Evolutionary conservation across 37 sponge, comb jelly and placozoan species (phyloP).

Genomic region (Mnemiopsis leidyi): DNA sequence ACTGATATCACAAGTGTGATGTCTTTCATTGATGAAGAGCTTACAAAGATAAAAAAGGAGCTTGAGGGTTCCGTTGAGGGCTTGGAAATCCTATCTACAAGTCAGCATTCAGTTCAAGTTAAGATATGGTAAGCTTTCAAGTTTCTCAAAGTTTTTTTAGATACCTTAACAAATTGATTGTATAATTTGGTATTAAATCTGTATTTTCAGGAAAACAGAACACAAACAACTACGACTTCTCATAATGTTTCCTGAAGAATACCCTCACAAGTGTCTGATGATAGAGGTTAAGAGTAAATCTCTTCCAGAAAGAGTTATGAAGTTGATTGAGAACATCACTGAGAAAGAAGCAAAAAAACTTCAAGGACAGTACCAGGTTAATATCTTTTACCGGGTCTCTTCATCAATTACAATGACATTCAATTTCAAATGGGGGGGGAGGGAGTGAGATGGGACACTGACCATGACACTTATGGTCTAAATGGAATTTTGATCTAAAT

Average conservation of each 20-base stretch:
- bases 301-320: slow-evolving; percentile 72
- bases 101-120: slow-evolving; percentile 70
- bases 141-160: too few relatives aligned
- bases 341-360: slow-evolving; percentile 73
- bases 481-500: too few relatives aligned
- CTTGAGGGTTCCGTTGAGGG: slow-evolving; percentile 63
- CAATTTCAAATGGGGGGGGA: too few relatives aligned
- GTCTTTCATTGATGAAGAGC: slow-evolving; percentile 67
- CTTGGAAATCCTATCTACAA: slow-evolving; percentile 68
- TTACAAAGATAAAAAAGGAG: slow-evolving; percentile 5
- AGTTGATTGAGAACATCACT: slow-evolving; percentile 71
- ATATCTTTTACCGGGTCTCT: too few relatives aligned
- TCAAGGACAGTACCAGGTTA: slow-evolving; percentile 73
- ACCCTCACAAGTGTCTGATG: slow-evolving; percentile 70
- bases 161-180: too few relatives aligned
- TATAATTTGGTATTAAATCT: too few relatives aligned
- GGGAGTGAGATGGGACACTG: too few relatives aligned
- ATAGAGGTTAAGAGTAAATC: slow-evolving; percentile 88
- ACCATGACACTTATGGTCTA: too few relatives aligned
- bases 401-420: too few relatives aligned
- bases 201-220: slow-evolving; percentile 72
- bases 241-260: slow-evolving; percentile 79
- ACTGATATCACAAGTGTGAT: slow-evolving; percentile 11
- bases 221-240: slow-evolving; percentile 71
- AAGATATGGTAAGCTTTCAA: slow-evolving; percentile 69